These are phyloP conservation scores for Echeneis naucrates DNA, from an alignment of 2,797 vertebrate genomes.

Conservation along the genomic window DNA sequence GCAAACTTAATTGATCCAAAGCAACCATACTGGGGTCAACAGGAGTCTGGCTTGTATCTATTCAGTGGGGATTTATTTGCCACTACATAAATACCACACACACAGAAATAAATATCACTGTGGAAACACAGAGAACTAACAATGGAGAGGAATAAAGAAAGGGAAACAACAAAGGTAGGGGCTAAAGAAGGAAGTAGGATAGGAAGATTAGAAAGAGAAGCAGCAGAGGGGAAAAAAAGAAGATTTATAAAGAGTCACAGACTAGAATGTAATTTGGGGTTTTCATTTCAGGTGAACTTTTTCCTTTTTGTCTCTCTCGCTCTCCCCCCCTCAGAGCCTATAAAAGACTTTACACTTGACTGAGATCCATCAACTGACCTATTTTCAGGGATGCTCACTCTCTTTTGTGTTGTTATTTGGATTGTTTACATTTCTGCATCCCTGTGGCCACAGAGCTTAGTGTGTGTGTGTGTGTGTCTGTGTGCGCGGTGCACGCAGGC, in stretches of 20 bases:
- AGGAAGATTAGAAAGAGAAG: too few relatives aligned
- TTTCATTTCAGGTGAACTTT: background rate
- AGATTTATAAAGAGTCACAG: background rate
- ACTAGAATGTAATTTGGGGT: background rate
- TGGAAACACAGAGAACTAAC: slow-evolving; percentile 1
- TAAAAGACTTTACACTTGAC: background rate
- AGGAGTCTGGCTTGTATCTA: slow-evolving; percentile 8
- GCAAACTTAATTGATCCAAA: slow-evolving; percentile 50
- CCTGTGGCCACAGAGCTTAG: background rate
- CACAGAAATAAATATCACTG: slow-evolving; percentile 7
- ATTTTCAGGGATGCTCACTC: background rate
- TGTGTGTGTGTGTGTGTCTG: too few relatives aligned
- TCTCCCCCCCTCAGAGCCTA: too few relatives aligned
- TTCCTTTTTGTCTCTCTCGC: background rate
- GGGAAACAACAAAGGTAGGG: background rate
- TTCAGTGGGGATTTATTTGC: slow-evolving; percentile 48
- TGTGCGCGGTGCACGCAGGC: background rate
- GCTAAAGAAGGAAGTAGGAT: background rate
- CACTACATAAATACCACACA: slow-evolving; percentile 34
- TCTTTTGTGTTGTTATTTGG: background rate
- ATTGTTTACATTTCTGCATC: background rate
- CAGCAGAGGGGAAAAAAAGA: background rate
- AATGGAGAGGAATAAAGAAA: background rate
- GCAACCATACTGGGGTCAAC: slow-evolving; percentile 28
- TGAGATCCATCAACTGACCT: background rate